phyloP scores from a whole-genome alignment of 2,113 vertebrate species.

The Eulemur rufifrons region DNA sequence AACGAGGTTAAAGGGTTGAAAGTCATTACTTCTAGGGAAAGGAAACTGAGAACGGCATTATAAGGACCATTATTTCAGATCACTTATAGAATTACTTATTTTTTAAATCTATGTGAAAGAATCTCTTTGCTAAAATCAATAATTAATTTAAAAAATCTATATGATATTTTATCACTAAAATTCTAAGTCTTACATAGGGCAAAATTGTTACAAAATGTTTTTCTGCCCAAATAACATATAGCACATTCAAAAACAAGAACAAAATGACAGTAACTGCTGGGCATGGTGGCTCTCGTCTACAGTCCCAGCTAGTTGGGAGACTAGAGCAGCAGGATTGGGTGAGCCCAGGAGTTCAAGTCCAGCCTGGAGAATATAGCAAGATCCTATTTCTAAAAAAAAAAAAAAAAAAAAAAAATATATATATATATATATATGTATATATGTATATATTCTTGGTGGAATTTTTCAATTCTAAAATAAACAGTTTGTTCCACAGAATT shows the following conservation, averaged over 20 bases:
- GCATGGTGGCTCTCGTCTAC: no score
- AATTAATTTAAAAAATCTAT: not conserved
- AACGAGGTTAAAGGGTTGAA: not conserved
- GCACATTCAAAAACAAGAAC: not conserved
- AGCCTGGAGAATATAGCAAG: no score
- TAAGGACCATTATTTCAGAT: not conserved
- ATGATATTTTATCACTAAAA: not conserved
- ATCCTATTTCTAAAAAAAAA: not conserved
- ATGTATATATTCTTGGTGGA: not conserved
- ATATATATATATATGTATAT: no score
- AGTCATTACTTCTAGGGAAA: not conserved
- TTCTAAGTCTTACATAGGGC: not conserved
- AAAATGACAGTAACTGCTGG: not conserved
- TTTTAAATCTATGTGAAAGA: not conserved
- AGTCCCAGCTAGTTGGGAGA: no score
- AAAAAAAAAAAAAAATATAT: not conserved
- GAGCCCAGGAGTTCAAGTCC: no score
- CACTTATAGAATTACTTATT: not conserved
- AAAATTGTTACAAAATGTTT: slow-evolving; percentile 2
- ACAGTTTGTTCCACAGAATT: slow-evolving; percentile 6
- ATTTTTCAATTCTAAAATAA: slow-evolving; percentile 34
- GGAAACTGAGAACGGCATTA: not conserved
- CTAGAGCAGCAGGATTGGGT: no score
- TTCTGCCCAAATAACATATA: not conserved
- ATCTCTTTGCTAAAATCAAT: not conserved